Conservation (phyloP, 2,888 invertebrate species). For the Campopleginae sp. region DNA sequence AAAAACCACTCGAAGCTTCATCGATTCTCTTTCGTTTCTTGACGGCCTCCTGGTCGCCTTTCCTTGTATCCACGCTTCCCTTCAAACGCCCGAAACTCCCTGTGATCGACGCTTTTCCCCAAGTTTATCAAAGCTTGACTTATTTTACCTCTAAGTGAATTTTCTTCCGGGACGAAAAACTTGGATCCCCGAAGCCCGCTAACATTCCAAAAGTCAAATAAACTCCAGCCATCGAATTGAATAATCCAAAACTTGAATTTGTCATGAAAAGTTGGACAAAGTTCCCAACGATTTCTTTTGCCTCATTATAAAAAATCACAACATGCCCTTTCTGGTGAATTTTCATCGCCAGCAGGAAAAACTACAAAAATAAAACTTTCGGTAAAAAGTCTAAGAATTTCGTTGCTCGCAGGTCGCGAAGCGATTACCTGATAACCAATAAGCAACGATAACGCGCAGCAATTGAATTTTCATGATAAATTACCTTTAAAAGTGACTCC, state of each 20-base stretch:
- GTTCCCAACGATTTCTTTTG: too few species aligned
- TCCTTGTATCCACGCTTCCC: not conserved
- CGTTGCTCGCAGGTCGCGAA: too few species aligned
- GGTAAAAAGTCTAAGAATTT: too few species aligned
- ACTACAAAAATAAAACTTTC: too few species aligned
- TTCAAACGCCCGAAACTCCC: not conserved
- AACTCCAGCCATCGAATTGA: not conserved
- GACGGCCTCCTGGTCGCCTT: not conserved
- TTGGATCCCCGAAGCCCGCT: not conserved
- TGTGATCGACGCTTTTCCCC: not conserved
- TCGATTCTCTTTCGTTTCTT: conserved; percentile 5
- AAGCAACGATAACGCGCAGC: too few species aligned
- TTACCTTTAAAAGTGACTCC: too few species aligned
- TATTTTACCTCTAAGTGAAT: not conserved
- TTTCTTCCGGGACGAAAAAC: not conserved
- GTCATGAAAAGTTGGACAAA: too few species aligned
- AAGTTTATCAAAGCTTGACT: conserved; percentile 1
- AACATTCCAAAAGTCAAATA: not conserved
- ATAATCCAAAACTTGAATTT: not conserved
- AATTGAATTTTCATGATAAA: too few species aligned
- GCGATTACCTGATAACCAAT: too few species aligned
- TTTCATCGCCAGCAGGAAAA: too few species aligned
- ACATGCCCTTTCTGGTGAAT: too few species aligned
- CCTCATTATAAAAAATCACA: too few species aligned
- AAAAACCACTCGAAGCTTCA: conserved; percentile 11